phyloP scores from a whole-genome alignment of 2,797 vertebrate genomes.

The Emydoidea blandingii region DNA sequence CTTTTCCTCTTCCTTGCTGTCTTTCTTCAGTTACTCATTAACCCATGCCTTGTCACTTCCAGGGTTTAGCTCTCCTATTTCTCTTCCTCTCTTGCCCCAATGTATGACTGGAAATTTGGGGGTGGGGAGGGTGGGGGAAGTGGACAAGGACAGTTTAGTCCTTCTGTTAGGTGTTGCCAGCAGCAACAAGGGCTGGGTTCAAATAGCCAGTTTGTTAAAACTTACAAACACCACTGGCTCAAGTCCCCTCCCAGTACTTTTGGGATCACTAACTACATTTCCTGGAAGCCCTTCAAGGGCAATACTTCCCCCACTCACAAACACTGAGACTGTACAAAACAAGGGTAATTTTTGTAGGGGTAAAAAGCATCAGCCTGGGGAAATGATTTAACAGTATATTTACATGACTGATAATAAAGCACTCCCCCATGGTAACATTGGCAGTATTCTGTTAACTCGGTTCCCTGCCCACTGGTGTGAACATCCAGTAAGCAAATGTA shows the following conservation, averaged over 20 bases:
- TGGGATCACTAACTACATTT: neutral
- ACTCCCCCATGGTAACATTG: neutral
- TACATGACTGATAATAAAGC: neutral
- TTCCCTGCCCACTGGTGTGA: neutral
- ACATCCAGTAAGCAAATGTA: neutral
- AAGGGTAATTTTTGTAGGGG: neutral
- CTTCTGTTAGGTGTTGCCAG: neutral
- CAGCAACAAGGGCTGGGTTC: accelerated
- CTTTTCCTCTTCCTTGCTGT: neutral
- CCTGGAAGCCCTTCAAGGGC: neutral
- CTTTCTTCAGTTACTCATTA: neutral
- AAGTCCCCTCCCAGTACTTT: neutral
- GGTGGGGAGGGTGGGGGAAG: no score
- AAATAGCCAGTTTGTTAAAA: neutral
- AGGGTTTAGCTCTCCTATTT: neutral
- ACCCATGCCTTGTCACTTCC: neutral
- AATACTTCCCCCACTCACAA: neutral
- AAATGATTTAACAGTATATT: neutral
- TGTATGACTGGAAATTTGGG: neutral
- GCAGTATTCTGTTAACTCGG: neutral
- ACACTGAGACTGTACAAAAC: neutral
- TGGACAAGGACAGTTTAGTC: neutral
- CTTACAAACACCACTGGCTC: accelerated
- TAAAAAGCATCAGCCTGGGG: accelerated
- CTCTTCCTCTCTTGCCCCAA: neutral